Conservation (phyloP, 30 jellyfish, hydroid and myxozoan species). For the Haliclystus octoradiatus region DNA sequence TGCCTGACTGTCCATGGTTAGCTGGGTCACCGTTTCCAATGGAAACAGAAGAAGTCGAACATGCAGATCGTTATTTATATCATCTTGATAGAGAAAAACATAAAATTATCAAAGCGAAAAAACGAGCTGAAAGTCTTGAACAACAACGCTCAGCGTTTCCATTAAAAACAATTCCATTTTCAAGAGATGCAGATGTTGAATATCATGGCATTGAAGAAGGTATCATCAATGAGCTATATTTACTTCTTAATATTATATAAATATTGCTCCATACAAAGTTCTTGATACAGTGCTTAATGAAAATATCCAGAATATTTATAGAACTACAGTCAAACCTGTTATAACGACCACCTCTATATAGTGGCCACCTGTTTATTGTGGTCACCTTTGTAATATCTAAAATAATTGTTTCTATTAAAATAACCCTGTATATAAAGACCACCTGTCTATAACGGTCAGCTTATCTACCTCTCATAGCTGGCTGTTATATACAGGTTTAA, state of each 20-base stretch:
- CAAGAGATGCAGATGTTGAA: slow-evolving; percentile 38
- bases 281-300: too few species aligned
- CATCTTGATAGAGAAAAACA: slow-evolving; percentile 54
- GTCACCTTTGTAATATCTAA: too few species aligned
- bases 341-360: too few species aligned
- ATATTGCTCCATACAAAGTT: too few species aligned
- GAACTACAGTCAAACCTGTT: too few species aligned
- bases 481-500: not conserved
- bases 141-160: slow-evolving; percentile 41
- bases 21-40: slow-evolving; percentile 49
- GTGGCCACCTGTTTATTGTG: too few species aligned
- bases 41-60: slow-evolving; percentile 43
- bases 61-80: slow-evolving; percentile 36
- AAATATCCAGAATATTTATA: too few species aligned
- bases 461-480: not conserved
- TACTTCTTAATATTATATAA: too few species aligned
- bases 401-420: too few species aligned
- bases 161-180: slow-evolving; percentile 40
- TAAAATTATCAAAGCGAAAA: slow-evolving; percentile 33
- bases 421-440: too few species aligned
- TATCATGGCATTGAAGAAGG: not conserved
- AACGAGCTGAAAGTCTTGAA: slow-evolving; percentile 37
- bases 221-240: too few species aligned
- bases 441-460: slow-evolving; percentile 1
- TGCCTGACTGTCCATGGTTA: slow-evolving; percentile 90